phyloP scores from a whole-genome alignment of 2,888 invertebrate species.

The Athripsodes cinereus region DNA sequence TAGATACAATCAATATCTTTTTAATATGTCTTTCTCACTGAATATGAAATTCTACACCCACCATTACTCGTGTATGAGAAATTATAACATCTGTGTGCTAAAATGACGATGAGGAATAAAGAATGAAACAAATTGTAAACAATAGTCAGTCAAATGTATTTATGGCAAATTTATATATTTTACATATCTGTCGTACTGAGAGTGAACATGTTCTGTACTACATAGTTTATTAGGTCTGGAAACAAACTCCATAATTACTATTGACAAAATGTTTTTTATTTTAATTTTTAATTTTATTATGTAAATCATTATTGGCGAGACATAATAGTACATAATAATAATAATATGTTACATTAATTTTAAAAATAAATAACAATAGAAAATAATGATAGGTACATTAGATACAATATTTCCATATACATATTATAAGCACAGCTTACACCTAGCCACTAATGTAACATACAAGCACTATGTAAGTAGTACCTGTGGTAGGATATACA shows the following conservation, averaged over 20 bases:
- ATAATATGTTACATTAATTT: constrained; percentile 20
- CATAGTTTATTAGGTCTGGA: too few species aligned
- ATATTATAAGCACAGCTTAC: constrained; percentile 22
- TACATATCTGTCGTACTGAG: too few species aligned
- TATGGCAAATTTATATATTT: constrained; percentile 21
- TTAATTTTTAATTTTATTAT: constrained; percentile 15
- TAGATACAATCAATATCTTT: too few species aligned
- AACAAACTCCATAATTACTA: constrained; percentile 16
- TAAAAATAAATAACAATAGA: constrained; percentile 27
- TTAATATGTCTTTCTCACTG: too few species aligned
- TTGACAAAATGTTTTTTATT: constrained; percentile 13
- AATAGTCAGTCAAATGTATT: constrained; percentile 26
- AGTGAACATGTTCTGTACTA: too few species aligned
- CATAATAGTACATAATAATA: constrained; percentile 22
- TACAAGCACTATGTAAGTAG: constrained; percentile 23
- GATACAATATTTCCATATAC: constrained; percentile 13
- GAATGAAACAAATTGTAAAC: constrained; percentile 14
- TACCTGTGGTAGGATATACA: too few species aligned
- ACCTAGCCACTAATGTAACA: constrained; percentile 18
- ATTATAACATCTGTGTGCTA: too few species aligned
- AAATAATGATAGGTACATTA: constrained; percentile 22
- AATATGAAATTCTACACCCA: too few species aligned
- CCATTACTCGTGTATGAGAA: too few species aligned
- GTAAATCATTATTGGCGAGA: constrained; percentile 25
- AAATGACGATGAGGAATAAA: neutral